Percentiles rank a stretch among this genome's conserved stretches.
phyloP scores from a whole-genome alignment of 2,113 vertebrate genomes.

The Ceyx margarethae region DNA sequence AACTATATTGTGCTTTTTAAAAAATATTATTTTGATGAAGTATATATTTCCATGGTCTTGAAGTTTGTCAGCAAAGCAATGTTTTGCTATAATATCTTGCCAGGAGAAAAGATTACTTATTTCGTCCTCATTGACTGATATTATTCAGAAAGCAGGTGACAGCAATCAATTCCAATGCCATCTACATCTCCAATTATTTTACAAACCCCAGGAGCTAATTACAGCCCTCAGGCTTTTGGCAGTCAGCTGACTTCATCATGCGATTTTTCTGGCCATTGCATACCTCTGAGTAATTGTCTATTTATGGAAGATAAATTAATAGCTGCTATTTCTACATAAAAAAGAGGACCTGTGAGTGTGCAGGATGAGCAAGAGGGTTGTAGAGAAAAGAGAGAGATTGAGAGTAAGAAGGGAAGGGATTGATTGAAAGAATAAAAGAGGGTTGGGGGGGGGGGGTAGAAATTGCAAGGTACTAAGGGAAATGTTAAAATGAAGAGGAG shows the following conservation, averaged over 20 bases:
- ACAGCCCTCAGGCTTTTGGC: conserved; percentile 54
- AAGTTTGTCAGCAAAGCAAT: conserved; percentile 15
- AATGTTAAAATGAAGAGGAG: background rate
- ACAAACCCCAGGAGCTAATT: conserved; percentile 68
- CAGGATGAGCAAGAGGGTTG: conserved; percentile 1
- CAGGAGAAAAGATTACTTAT: conserved; percentile 19
- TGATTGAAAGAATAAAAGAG: background rate
- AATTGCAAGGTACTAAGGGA: background rate
- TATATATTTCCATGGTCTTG: background rate
- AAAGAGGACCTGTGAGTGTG: background rate
- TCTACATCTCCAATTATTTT: conserved; percentile 65
- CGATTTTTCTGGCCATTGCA: conserved; percentile 15
- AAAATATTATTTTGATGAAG: background rate
- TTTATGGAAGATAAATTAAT: conserved; percentile 72
- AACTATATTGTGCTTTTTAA: background rate
- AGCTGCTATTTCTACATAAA: conserved; percentile 53
- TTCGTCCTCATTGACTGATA: conserved; percentile 56
- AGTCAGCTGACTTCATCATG: conserved; percentile 63
- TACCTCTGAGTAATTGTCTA: conserved; percentile 71
- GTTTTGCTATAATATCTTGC: conserved; percentile 10
- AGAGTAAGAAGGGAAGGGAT: background rate
- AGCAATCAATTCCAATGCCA: conserved; percentile 64
- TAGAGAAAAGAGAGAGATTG: background rate
- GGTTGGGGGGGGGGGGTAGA: too few relatives aligned
- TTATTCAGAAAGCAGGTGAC: conserved; percentile 69